Base-by-base conservation (phyloP, 2,797 vertebrate species). In the Anas acuta region DNA sequence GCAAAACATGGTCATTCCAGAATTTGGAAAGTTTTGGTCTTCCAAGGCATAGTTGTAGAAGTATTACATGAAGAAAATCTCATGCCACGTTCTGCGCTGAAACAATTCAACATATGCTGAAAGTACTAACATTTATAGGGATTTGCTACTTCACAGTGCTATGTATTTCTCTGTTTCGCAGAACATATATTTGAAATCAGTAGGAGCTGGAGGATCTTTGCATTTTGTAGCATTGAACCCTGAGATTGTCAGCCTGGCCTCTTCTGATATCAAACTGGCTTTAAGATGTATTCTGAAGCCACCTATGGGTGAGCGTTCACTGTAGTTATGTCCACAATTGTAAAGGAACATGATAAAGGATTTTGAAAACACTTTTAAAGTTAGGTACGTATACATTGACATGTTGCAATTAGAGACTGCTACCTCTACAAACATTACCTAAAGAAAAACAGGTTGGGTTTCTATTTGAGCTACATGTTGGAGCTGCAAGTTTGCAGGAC, bases 51-150 rank as follows among this genome's bases (percentile, higher is more conserved):
- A 71, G 37, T 30, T 72, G 58, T 2, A 21, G 2, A 53, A 77
- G 17, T 19, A 61, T 17, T 5, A 19, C 3, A 30, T 2, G 11
- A 51, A 33, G 39, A 57, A 93, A 85, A 65, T 37, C 26, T 32
- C 45, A 19, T 25, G 62, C 21, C 58, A 4, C 19, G 75, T 62
- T 66, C 65, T 56, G 35, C 15, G 33, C 69, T 62, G 65, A 54
- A 45, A 26, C 9, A 61, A 61, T 9, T 72, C 49, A 17, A 30
- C 0, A 0, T 13, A 33, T 41, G 5, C 4, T n/a, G 35, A 30
- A 61, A 84, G 16, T 11, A 56, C 41, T 43, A 77, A 49, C 23
- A 47, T 62, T 83, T 62, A 37, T 0, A 32, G 30, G 21, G 30
- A 56, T 51, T 13, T 91, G 18, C 22, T 66, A 5, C 37, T 82